Evolutionary conservation across 2,888 invertebrate genomes (phyloP).

Genomic region (Pollenia griseotomentosa): DNA sequence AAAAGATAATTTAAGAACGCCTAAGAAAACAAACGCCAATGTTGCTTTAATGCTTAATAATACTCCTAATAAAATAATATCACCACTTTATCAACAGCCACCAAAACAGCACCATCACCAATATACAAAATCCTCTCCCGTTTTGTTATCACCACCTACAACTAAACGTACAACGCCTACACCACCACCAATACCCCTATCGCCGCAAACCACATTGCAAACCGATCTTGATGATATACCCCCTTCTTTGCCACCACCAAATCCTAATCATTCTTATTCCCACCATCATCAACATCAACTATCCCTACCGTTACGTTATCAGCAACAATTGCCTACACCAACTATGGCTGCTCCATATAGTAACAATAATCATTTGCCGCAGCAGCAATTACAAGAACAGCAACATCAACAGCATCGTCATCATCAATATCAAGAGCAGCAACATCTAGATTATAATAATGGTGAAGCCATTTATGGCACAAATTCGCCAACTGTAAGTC

Average conservation of each 20-base stretch:
- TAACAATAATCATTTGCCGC: slow-evolving; percentile 53
- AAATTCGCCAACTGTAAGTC: slow-evolving; percentile 79
- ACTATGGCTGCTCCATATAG: slow-evolving; percentile 51
- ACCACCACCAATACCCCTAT: slow-evolving; percentile 57
- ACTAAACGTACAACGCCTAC: slow-evolving; percentile 68
- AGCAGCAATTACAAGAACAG: slow-evolving; percentile 67
- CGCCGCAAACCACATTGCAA: slow-evolving; percentile 43
- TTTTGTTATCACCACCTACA: slow-evolving; percentile 73
- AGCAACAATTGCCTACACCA: slow-evolving; percentile 59
- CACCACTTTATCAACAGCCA: slow-evolving; percentile 71
- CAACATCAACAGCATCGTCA: slow-evolving; percentile 71
- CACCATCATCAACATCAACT: slow-evolving; percentile 73
- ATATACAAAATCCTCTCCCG: slow-evolving; percentile 73
- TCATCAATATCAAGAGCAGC: slow-evolving; percentile 66
- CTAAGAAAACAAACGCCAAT: slow-evolving; percentile 78
- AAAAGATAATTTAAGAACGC: slow-evolving; percentile 77
- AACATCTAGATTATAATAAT: slow-evolving; percentile 74
- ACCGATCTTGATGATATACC: slow-evolving; percentile 64
- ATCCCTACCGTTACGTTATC: slow-evolving; percentile 70
- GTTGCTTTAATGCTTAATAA: slow-evolving; percentile 75
- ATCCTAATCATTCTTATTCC: slow-evolving; percentile 61
- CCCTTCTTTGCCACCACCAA: slow-evolving; percentile 73
- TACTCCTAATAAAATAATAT: slow-evolving; percentile 67
- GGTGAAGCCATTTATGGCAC: slow-evolving; percentile 76
- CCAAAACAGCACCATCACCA: slow-evolving; percentile 67